phyloP scores from a whole-genome alignment of 2,113 vertebrate genomes.

The Nycticryphes semicollaris region DNA sequence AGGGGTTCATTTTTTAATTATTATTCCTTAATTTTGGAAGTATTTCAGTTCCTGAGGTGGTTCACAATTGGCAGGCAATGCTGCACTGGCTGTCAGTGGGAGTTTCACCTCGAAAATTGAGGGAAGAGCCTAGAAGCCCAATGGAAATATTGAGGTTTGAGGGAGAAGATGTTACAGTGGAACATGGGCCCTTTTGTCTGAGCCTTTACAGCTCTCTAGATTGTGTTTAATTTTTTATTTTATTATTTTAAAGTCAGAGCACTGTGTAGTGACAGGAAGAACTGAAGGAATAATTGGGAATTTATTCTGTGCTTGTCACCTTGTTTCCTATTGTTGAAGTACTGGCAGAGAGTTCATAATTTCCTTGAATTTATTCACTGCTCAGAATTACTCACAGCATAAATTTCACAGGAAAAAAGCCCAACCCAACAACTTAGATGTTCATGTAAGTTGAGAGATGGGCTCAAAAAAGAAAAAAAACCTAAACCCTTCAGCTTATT shows the following conservation, averaged over 20 bases:
- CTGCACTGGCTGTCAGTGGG: neutral
- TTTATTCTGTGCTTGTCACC: neutral
- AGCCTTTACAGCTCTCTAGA: neutral
- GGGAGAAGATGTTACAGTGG: neutral
- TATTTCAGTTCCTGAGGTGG: neutral
- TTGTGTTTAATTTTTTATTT: neutral
- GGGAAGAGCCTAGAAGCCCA: neutral
- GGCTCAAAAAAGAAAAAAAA: neutral
- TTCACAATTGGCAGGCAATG: neutral
- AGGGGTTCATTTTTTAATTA: neutral
- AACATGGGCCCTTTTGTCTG: neutral
- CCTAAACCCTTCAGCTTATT: neutral
- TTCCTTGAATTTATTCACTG: neutral
- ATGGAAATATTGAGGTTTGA: neutral
- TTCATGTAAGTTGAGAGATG: neutral
- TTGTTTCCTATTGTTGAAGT: neutral
- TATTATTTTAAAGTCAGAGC: neutral
- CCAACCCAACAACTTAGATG: neutral
- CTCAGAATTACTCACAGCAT: neutral
- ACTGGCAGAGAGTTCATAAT: neutral
- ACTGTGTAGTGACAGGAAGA: neutral
- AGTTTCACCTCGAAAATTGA: neutral
- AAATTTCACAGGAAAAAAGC: neutral
- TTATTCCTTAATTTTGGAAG: neutral
- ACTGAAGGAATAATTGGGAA: neutral